phyloP scores from a whole-genome alignment of 2,113 vertebrate genomes.

The Progne subis region DNA sequence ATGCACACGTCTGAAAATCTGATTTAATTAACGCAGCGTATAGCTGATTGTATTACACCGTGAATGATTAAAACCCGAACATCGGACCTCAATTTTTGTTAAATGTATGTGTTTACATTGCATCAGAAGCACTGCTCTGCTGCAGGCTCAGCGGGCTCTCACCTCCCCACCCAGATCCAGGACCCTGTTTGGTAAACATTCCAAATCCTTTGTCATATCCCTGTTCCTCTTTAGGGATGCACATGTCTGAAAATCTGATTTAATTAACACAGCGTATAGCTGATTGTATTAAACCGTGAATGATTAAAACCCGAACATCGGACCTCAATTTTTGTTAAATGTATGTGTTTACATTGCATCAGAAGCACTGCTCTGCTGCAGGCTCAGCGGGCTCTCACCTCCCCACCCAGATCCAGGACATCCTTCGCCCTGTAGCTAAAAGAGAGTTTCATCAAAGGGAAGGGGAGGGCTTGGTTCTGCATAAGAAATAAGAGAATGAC shows the following conservation, averaged over 20 bases:
- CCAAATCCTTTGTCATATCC: neutral
- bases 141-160: neutral
- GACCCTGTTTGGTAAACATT: neutral
- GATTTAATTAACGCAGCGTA: neutral
- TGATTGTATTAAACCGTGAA: neutral
- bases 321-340: neutral
- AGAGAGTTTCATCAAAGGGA: neutral
- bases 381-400: neutral
- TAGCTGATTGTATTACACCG: neutral
- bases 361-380: neutral
- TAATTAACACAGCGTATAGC: neutral
- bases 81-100: neutral
- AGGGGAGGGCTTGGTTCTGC: neutral
- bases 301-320: neutral
- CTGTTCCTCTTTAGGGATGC: neutral
- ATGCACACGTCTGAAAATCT: neutral
- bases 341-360: neutral
- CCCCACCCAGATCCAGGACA: neutral
- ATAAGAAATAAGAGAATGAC: neutral
- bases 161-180: neutral
- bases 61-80: constrained; percentile 1
- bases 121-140: neutral
- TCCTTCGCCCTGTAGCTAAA: neutral
- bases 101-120: neutral
- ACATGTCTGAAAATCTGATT: neutral